phyloP scores from a whole-genome alignment of 2,113 vertebrate genomes.

The Oplegnathus fasciatus region DNA sequence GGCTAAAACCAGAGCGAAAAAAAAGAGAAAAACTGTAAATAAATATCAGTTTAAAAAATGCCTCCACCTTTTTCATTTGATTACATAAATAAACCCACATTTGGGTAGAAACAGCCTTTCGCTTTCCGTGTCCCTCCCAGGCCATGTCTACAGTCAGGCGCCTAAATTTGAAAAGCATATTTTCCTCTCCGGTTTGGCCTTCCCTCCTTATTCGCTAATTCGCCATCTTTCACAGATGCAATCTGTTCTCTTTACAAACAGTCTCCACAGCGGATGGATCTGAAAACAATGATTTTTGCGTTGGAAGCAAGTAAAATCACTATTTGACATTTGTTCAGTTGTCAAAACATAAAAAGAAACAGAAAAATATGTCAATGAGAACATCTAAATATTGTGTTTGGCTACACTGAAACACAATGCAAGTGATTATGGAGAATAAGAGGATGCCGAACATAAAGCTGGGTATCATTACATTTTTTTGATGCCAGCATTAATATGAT shows the following conservation, averaged over 20 bases:
- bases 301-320: not conserved
- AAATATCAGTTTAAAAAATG: slow-evolving; percentile 76
- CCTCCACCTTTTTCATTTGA: slow-evolving; percentile 76
- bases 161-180: slow-evolving; percentile 27
- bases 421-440: not conserved
- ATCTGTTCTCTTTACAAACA: not conserved
- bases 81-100: slow-evolving; percentile 76
- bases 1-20: slow-evolving; percentile 80
- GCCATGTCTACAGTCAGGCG: not conserved
- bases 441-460: not conserved
- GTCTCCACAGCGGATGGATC: too few species aligned
- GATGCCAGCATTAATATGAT: not conserved
- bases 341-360: not conserved
- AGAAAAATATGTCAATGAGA: not conserved
- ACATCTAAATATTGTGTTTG: not conserved
- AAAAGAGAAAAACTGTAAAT: slow-evolving; percentile 72
- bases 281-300: not conserved
- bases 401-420: not conserved
- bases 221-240: not conserved
- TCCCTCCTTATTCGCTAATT: not conserved
- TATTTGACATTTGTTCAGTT: not conserved
- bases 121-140: slow-evolving; percentile 35
- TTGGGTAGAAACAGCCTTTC: slow-evolving; percentile 52
- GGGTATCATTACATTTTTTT: too few species aligned
- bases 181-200: slow-evolving; percentile 2